These are phyloP conservation scores for Neoarius graeffei DNA, from an alignment of 2,113 vertebrate genomes.

Conservation along the genomic window DNA sequence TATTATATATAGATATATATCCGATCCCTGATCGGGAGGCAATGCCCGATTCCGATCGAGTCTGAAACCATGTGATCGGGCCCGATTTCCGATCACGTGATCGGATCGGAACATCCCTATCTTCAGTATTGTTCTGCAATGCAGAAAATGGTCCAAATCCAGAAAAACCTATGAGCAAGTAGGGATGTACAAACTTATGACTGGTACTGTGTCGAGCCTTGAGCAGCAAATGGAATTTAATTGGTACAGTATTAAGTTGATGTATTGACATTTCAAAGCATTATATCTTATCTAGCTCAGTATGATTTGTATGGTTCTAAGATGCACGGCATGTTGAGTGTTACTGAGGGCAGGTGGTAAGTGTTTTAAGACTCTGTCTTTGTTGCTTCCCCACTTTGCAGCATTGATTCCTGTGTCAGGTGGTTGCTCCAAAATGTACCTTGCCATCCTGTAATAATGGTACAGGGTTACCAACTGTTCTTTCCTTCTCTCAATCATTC, in stretches of 20 bases:
- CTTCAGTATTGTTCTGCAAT: too few relatives aligned
- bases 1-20: too few relatives aligned
- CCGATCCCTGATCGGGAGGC: too few relatives aligned
- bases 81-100: too few relatives aligned
- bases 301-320: background rate
- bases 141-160: too few relatives aligned
- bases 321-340: background rate
- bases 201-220: background rate
- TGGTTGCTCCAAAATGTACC: background rate
- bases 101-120: too few relatives aligned
- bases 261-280: background rate
- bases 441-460: background rate
- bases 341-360: background rate
- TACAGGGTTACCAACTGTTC: conserved; percentile 30
- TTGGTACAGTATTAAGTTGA: background rate
- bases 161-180: too few relatives aligned
- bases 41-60: too few relatives aligned
- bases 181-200: too few relatives aligned
- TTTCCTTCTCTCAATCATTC: conserved; percentile 3
- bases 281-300: background rate
- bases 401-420: conserved; percentile 14
- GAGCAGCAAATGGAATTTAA: background rate
- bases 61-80: too few relatives aligned
- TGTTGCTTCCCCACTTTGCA: background rate
- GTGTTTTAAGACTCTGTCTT: background rate